Evolutionary conservation across 2,888 invertebrate genomes (phyloP).

Genomic region (Branchipolynoe longqiensis): DNA sequence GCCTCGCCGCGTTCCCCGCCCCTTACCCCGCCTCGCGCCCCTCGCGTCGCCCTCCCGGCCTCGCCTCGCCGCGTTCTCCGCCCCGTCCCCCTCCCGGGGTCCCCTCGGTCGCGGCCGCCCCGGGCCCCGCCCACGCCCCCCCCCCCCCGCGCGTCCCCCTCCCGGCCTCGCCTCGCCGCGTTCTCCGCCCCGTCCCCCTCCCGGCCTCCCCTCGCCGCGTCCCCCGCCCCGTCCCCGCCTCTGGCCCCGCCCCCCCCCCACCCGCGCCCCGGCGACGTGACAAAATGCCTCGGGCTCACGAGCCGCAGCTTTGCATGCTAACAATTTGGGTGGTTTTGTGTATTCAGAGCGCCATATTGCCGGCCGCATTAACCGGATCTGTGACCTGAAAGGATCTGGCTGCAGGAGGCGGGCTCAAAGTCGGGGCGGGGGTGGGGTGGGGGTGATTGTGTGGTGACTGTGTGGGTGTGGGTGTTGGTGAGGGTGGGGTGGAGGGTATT

Average conservation of each 20-base stretch:
- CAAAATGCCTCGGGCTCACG: neutral
- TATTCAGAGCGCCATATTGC: neutral
- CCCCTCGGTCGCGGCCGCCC: too few relatives aligned
- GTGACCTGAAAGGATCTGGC: too few relatives aligned
- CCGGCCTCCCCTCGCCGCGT: neutral
- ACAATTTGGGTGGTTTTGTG: constrained; percentile 21
- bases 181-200: neutral
- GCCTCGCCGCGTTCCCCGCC: neutral
- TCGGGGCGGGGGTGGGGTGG: too few relatives aligned
- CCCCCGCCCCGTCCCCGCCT: neutral
- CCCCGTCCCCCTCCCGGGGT: neutral
- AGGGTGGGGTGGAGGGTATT: too few relatives aligned
- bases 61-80: neutral
- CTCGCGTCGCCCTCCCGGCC: neutral
- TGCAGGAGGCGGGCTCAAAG: too few relatives aligned
- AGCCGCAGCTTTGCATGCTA: neutral
- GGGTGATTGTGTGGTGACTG: too few relatives aligned
- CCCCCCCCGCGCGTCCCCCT: neutral
- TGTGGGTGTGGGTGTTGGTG: too few relatives aligned
- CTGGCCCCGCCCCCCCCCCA: neutral
- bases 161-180: neutral
- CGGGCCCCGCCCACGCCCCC: neutral
- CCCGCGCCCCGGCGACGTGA: constrained; percentile 13
- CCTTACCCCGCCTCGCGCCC: neutral
- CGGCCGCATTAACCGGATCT: too few relatives aligned